These are phyloP conservation scores for Anoplophora glabripennis DNA, from an alignment of 1,140 invertebrate species.

Conservation along the genomic window DNA sequence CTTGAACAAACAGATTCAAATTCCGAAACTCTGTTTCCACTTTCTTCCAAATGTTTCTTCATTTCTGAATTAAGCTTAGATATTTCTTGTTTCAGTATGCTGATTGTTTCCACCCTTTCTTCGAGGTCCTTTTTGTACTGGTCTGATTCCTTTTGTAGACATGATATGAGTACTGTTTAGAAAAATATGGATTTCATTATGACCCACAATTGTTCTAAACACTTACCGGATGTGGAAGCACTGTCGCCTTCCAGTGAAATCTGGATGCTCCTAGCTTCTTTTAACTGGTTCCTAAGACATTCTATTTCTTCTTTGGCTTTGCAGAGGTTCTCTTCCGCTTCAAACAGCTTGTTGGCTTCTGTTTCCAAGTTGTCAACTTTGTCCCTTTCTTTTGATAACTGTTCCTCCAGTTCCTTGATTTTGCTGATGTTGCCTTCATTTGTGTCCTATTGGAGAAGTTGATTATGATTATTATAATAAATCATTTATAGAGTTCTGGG, in stretches of 20 bases:
- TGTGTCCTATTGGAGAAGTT: constrained; percentile 43
- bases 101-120: constrained; percentile 30
- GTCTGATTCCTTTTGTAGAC: constrained; percentile 28
- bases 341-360: constrained; percentile 56
- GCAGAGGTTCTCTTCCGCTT: constrained; percentile 55
- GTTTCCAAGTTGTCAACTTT: constrained; percentile 52
- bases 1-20: constrained; percentile 19
- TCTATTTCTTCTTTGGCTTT: constrained; percentile 49
- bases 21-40: constrained; percentile 12
- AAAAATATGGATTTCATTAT: not conserved
- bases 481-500: not conserved
- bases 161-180: constrained; percentile 23
- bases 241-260: constrained; percentile 18
- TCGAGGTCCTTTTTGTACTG: constrained; percentile 25
- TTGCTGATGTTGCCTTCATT: constrained; percentile 53
- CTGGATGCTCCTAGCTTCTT: constrained; percentile 23
- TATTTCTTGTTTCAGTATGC: constrained; percentile 26
- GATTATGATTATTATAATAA: not conserved
- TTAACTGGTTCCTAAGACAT: constrained; percentile 29
- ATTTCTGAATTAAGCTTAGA: constrained; percentile 12
- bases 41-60: constrained; percentile 23
- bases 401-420: constrained; percentile 56
- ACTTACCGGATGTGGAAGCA: constrained; percentile 27
- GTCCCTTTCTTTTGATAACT: constrained; percentile 51
- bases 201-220: not conserved